Conservation (phyloP, 2,797 vertebrate genomes). For the Acanthis flammea region DNA sequence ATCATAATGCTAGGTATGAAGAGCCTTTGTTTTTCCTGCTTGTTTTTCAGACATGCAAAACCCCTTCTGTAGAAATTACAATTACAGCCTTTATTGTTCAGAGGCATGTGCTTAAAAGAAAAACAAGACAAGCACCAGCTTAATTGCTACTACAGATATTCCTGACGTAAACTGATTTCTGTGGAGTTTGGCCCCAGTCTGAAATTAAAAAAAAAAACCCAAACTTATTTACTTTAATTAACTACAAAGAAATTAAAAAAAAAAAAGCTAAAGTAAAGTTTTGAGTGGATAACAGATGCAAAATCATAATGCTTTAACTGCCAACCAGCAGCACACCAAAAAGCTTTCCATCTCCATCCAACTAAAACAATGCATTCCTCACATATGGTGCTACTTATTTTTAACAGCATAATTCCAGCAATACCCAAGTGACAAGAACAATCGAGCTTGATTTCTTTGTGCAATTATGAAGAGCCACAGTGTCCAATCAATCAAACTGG, state of each 20-base stretch:
- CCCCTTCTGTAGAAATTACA: constrained; percentile 11
- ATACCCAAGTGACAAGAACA: constrained; percentile 49
- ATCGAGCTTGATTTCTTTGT: constrained; percentile 50
- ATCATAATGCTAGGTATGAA: constrained; percentile 13
- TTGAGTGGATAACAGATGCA: constrained; percentile 28
- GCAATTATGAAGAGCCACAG: constrained; percentile 45
- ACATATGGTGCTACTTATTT: constrained; percentile 47
- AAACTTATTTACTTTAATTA: constrained; percentile 6
- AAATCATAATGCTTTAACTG: constrained; percentile 29
- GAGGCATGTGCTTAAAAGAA: constrained; percentile 10
- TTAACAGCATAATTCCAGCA: constrained; percentile 62
- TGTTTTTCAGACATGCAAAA: constrained; percentile 23
- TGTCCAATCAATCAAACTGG: constrained; percentile 47
- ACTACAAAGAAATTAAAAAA: background rate
- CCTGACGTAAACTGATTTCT: background rate
- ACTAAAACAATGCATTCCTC: constrained; percentile 24
- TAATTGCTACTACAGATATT: constrained; percentile 36
- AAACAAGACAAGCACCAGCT: background rate
- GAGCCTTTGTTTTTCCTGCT: constrained; percentile 20
- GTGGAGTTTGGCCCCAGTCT: background rate
- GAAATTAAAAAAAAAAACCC: background rate
- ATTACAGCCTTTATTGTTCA: constrained; percentile 46
- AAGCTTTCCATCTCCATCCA: constrained; percentile 24
- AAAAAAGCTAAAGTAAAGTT: background rate
- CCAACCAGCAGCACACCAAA: background rate